Evolutionary conservation across 2,113 vertebrate genomes (phyloP).

Genomic region (Calypte anna): DNA sequence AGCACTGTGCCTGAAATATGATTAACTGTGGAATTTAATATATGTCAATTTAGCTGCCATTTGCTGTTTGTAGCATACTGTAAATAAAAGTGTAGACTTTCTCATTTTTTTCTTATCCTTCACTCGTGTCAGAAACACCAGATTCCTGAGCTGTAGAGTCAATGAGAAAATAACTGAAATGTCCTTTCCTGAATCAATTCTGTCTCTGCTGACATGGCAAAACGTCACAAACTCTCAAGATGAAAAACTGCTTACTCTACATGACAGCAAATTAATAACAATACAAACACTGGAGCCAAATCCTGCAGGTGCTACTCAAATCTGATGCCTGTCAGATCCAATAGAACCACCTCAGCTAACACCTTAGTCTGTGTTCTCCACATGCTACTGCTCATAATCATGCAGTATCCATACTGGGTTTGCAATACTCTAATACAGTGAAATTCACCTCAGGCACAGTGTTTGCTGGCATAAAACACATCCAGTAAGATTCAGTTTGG

Average conservation of each 20-base stretch:
- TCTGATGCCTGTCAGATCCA: not conserved
- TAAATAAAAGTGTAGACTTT: not conserved
- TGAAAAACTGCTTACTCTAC: not conserved
- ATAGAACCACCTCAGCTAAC: not conserved
- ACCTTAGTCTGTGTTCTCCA: not conserved
- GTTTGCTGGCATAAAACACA: fast-evolving
- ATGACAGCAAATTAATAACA: not conserved
- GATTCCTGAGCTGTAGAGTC: not conserved
- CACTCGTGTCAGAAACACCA: constrained; percentile 37
- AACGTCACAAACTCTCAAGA: not conserved
- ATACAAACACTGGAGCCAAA: not conserved
- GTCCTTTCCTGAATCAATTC: constrained; percentile 31
- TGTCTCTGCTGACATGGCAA: constrained; percentile 26
- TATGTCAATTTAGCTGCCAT: constrained; percentile 2
- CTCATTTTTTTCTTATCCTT: constrained; percentile 12
- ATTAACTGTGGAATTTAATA: constrained; percentile 36
- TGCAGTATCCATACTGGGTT: not conserved
- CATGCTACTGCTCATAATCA: not conserved
- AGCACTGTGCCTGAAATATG: not conserved
- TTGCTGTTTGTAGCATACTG: not conserved
- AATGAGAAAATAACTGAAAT: constrained; percentile 42
- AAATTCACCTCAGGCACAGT: not conserved
- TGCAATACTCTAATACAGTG: not conserved
- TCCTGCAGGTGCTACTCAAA: not conserved
- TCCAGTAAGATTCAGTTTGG: not conserved